Percentiles rank a stretch among this genome's conserved stretches.
These are phyloP conservation scores for Pogonocherus hispidulus DNA, from an alignment of 2,888 invertebrate genomes.

Conservation along the genomic window DNA sequence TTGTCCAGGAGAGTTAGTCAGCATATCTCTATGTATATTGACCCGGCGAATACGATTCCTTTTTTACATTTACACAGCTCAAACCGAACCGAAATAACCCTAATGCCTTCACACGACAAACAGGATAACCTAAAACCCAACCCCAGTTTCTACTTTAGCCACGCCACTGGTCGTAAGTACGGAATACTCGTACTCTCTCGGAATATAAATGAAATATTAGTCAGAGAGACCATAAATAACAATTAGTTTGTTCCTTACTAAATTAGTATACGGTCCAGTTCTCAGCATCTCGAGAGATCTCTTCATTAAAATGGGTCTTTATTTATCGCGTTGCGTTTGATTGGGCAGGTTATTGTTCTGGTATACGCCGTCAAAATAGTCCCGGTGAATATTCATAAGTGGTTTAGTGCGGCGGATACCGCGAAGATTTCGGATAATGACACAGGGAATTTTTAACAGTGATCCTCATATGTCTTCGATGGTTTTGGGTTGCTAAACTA, in stretches of 20 bases:
- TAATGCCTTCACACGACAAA: too few species aligned
- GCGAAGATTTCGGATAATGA: not conserved
- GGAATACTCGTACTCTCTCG: slow-evolving; percentile 44
- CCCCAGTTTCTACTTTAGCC: too few species aligned
- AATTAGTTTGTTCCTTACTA: slow-evolving; percentile 63
- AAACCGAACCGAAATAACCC: too few species aligned
- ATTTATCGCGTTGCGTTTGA: slow-evolving; percentile 57
- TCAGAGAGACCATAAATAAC: slow-evolving; percentile 62
- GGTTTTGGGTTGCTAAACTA: too few species aligned
- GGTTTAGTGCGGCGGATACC: not conserved
- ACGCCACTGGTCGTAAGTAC: too few species aligned
- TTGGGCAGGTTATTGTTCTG: slow-evolving; percentile 36
- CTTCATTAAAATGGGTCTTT: slow-evolving; percentile 62
- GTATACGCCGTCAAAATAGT: slow-evolving; percentile 8
- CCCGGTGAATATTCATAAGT: slow-evolving; percentile 24
- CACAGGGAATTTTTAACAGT: too few species aligned
- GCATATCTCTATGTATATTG: too few species aligned
- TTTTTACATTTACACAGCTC: too few species aligned
- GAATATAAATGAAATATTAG: slow-evolving; percentile 64
- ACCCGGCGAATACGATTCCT: too few species aligned
- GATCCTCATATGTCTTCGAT: too few species aligned
- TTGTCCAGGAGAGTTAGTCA: too few species aligned
- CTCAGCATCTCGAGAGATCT: slow-evolving; percentile 57
- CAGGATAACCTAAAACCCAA: too few species aligned
- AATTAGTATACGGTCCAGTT: slow-evolving; percentile 63